A percentile compares a stretch with the other conserved stretches of the same genome.
phyloP scores from a whole-genome alignment of 2,797 vertebrate genomes.

The Gymnothorax reevesii region DNA sequence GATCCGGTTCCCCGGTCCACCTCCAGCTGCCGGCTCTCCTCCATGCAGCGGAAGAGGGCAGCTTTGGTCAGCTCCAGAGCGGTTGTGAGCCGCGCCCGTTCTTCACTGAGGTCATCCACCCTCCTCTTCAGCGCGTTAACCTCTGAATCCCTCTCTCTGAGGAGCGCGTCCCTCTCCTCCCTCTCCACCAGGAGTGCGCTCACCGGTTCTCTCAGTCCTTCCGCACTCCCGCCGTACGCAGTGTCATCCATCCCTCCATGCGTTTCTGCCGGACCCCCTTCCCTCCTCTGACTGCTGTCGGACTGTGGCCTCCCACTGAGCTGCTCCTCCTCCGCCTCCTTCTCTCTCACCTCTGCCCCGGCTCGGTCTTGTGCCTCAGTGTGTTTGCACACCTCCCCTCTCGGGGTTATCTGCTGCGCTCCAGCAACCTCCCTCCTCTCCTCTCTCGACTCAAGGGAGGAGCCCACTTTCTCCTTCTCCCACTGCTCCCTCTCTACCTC shows the following conservation, averaged over 20 bases:
- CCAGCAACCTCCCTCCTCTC: not conserved
- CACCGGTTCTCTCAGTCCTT: constrained; percentile 26
- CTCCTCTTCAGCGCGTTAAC: constrained; percentile 54
- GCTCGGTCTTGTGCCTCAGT: constrained; percentile 35
- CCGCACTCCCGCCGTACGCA: not conserved
- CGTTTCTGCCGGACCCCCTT: not conserved
- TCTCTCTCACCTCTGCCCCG: constrained; percentile 31
- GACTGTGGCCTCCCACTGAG: constrained; percentile 21
- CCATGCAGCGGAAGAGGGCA: constrained; percentile 70
- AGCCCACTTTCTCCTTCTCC: constrained; percentile 38
- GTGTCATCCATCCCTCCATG: not conserved
- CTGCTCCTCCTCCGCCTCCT: not conserved
- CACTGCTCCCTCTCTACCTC: constrained; percentile 32
- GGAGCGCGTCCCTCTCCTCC: constrained; percentile 43
- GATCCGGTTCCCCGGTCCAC: constrained; percentile 30
- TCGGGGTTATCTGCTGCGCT: constrained; percentile 33
- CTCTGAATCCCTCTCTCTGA: constrained; percentile 56
- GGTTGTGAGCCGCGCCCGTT: constrained; percentile 55
- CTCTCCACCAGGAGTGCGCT: constrained; percentile 45
- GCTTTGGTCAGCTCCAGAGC: constrained; percentile 75
- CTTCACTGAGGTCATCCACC: constrained; percentile 53
- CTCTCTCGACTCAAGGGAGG: constrained; percentile 35
- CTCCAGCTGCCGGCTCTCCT: constrained; percentile 60
- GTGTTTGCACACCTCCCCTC: constrained; percentile 46
- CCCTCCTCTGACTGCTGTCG: not conserved